A percentile compares a stretch with the other conserved stretches of the same genome.
These are phyloP conservation scores for Artibeus lituratus DNA, from an alignment of 2,797 vertebrate genomes.

Conservation along the genomic window DNA sequence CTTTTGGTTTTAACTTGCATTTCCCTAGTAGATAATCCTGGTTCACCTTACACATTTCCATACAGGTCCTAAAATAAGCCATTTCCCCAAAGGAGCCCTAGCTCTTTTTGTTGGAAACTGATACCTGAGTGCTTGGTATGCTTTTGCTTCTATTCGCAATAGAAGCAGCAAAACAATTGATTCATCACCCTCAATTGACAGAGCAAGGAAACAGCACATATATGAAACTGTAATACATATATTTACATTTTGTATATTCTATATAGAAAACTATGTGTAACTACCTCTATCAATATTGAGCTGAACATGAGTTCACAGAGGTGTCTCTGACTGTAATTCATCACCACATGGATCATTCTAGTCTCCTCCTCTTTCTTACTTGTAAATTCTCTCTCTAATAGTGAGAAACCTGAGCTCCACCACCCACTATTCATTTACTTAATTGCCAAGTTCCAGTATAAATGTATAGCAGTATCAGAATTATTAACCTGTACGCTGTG, in stretches of 20 bases:
- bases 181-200: not conserved
- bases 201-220: not conserved
- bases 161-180: not conserved
- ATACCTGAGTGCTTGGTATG: not conserved
- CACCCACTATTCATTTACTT: not conserved
- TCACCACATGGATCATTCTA: not conserved
- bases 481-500: not conserved
- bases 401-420: not conserved
- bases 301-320: not conserved
- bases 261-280: not conserved
- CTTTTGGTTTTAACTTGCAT: not conserved
- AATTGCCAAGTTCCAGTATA: not conserved
- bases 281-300: not conserved
- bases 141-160: not conserved
- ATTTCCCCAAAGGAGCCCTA: not conserved
- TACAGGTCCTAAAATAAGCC: not conserved
- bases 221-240: not conserved
- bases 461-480: not conserved
- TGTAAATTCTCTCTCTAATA: not conserved
- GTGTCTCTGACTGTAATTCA: not conserved
- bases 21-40: not conserved
- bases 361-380: not conserved
- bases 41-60: not conserved
- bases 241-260: not conserved
- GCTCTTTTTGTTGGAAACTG: not conserved